phyloP scores from a whole-genome alignment of 1,140 invertebrate species.

The Bombus waltoni region DNA sequence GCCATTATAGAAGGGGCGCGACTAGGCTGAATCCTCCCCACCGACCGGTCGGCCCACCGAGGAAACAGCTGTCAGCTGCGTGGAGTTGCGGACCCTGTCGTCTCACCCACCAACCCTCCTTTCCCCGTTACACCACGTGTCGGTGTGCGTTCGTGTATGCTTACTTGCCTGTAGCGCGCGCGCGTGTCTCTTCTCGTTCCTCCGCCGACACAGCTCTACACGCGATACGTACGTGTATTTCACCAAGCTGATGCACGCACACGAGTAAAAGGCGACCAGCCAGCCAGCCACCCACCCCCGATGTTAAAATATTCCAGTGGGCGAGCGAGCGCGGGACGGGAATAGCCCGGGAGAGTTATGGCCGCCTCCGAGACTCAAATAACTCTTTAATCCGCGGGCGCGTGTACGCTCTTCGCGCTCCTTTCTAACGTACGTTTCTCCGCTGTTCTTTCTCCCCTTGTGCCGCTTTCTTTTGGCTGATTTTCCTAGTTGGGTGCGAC shows the following conservation, averaged over 20 bases:
- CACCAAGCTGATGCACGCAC: conserved; percentile 53
- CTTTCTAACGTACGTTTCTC: conserved; percentile 49
- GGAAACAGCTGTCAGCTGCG: conserved; percentile 83
- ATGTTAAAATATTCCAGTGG: conserved; percentile 82
- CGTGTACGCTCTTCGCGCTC: conserved; percentile 66
- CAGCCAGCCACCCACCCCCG: conserved; percentile 80
- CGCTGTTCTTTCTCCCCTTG: conserved; percentile 7
- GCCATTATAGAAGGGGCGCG: conserved; percentile 84
- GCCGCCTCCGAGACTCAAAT: conserved; percentile 82
- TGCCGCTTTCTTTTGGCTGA: conserved; percentile 24
- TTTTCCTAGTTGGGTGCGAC: conserved; percentile 2
- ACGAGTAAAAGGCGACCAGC: conserved; percentile 42
- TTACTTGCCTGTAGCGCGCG: conserved; percentile 42
- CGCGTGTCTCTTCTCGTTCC: not conserved
- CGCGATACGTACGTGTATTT: not conserved
- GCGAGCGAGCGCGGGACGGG: conserved; percentile 77
- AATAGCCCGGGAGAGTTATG: conserved; percentile 82
- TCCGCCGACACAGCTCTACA: not conserved
- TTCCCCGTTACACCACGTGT: conserved; percentile 64
- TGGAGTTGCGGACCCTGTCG: conserved; percentile 77
- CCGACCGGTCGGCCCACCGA: conserved; percentile 82
- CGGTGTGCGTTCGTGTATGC: conserved; percentile 12
- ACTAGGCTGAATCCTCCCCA: conserved; percentile 83
- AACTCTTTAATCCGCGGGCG: conserved; percentile 82
- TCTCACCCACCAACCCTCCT: conserved; percentile 71